Evolutionary conservation across 2,888 invertebrate species (phyloP).

Genomic region (Ametastegia equiseti): DNA sequence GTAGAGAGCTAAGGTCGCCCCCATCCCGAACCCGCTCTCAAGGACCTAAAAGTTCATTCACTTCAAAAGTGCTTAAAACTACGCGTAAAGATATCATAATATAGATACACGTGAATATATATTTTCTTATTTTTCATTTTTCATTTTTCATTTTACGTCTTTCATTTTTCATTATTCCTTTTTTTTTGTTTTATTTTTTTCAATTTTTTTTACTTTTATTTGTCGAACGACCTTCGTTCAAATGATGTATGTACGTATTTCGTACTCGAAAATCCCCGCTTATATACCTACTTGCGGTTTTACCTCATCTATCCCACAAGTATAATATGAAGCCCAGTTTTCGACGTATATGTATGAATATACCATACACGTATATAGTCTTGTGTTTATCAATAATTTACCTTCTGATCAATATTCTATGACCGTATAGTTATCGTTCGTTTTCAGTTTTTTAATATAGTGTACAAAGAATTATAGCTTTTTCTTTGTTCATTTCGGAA

Average conservation of each 20-base stretch:
- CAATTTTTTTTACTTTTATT: neutral
- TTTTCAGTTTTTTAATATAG: too few relatives aligned
- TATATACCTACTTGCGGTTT: neutral
- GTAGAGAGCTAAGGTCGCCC: slow-evolving; percentile 48
- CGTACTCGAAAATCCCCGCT: neutral
- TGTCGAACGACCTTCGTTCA: neutral
- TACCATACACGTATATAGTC: too few relatives aligned
- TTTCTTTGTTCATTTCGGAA: too few relatives aligned
- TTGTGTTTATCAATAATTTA: too few relatives aligned
- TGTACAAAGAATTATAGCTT: too few relatives aligned
- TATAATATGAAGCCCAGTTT: neutral
- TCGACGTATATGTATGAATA: too few relatives aligned
- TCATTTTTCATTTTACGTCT: neutral
- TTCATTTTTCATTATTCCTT: neutral
- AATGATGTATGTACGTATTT: neutral
- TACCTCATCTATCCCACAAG: neutral
- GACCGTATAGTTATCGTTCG: too few relatives aligned
- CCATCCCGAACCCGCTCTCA: slow-evolving; percentile 36
- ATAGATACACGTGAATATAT: too few relatives aligned
- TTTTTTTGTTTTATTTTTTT: neutral
- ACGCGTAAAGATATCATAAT: neutral
- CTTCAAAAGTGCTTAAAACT: neutral
- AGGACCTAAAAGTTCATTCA: slow-evolving; percentile 42
- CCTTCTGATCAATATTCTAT: too few relatives aligned
- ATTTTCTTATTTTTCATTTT: neutral